phyloP scores from a whole-genome alignment of 1,140 invertebrate species.

The Rhagoletis pomonella region DNA sequence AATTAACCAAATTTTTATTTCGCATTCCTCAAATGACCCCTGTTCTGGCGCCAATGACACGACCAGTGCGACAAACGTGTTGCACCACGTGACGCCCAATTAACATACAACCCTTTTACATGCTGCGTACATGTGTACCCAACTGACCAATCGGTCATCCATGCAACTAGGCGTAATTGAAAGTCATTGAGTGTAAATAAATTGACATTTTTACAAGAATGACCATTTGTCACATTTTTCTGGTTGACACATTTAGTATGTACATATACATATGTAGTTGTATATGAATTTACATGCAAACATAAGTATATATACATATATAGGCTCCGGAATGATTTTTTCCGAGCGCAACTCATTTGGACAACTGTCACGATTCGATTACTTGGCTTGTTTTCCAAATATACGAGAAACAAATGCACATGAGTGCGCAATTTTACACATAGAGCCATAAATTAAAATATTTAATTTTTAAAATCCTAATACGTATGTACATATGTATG shows the following conservation, averaged over 20 bases:
- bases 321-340: too few species aligned
- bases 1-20: too few species aligned
- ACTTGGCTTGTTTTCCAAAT: not conserved
- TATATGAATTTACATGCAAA: too few species aligned
- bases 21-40: too few species aligned
- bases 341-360: not conserved
- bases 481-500: not conserved
- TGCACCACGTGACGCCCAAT: slow-evolving; percentile 41
- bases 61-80: too few species aligned
- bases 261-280: too few species aligned
- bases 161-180: slow-evolving; percentile 5
- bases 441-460: slow-evolving; percentile 23
- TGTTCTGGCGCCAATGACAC: too few species aligned
- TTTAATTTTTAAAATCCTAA: slow-evolving; percentile 36
- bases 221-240: slow-evolving; percentile 48
- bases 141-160: not conserved
- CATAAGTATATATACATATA: not conserved
- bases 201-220: slow-evolving; percentile 12
- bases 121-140: not conserved
- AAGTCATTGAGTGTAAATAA: slow-evolving; percentile 47
- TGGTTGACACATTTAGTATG: not conserved
- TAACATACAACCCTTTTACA: slow-evolving; percentile 22
- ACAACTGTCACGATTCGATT: not conserved
- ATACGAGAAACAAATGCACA: not conserved
- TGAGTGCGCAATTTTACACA: slow-evolving; percentile 26